Evolutionary conservation across 2,113 vertebrate genomes (phyloP), one percentile per base, ranked within the genome.

Genomic region (Petroica traversi): DNA sequence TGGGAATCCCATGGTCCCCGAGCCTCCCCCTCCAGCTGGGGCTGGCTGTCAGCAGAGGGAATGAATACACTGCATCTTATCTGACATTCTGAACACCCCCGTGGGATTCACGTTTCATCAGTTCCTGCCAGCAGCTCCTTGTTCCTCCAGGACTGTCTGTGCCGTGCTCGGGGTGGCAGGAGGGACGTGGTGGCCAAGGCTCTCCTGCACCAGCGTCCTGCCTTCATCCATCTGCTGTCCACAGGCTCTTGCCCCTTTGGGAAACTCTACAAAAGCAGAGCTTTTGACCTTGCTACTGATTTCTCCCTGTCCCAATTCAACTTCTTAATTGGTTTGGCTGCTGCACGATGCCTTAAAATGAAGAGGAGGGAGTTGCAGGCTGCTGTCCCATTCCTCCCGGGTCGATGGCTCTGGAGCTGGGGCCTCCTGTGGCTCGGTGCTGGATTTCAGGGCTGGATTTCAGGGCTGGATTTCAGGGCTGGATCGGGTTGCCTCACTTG

Each of bases 1-100:
- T 1, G 40, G 28, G 63, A 49, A 63, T 64, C 29, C 59, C 55
- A 34, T 0, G 0, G 40, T 54, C 48, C 38, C 85, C 0, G 0
- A 72, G 46, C 93, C 82, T 62, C 19, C 75, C 40, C 36, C 69
- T 86, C 43, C 73, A 59, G 82, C 76, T 85, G 90, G 77, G 84
- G 68, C 73, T 78, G 68, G 66, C 88, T 84, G 57, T 86, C 80
- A 81, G 93, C 20, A 8, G 31, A 66, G 71, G 58, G 79, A 83
- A 66, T 87, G 10, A 51, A 92, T 62, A 8, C 5, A 0, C 55
- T 9, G 5, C 81, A 22, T 89, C 93, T 88, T 85, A n/a, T 67
- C 91, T 88, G 94, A 86, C 93, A 62, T 76, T 93, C 90, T 72
- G 63, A 92, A 71, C 3, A 4, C 34, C 62, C 85, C 57, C 3